Conservation (phyloP, 2,888 invertebrate genomes). For the Meteorus colon region DNA sequence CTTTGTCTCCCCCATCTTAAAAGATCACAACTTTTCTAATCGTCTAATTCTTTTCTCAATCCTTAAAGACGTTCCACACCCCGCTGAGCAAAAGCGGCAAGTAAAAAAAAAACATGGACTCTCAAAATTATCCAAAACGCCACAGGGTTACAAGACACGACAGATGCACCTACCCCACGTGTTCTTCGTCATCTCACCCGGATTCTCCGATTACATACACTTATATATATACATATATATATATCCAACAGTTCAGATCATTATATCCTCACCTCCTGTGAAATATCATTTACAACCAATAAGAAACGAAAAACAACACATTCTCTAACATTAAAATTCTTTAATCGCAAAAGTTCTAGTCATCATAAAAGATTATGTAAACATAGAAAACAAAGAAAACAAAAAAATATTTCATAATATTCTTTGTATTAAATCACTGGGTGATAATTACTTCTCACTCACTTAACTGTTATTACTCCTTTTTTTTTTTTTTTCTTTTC, state of each 20-base stretch:
- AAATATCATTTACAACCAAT: background rate
- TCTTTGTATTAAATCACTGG: background rate
- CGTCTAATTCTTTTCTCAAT: too few relatives aligned
- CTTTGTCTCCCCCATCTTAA: too few relatives aligned
- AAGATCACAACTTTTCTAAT: too few relatives aligned
- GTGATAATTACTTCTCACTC: background rate
- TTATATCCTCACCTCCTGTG: background rate
- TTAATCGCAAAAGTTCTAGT: background rate
- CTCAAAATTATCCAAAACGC: slow-evolving; percentile 30
- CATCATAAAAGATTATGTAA: background rate
- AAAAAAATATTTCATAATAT: background rate
- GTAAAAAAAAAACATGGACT: background rate
- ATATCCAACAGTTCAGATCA: background rate
- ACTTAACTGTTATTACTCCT: background rate
- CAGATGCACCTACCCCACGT: slow-evolving; percentile 38
- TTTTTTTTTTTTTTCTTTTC: background rate
- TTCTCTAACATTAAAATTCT: background rate
- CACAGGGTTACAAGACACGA: slow-evolving; percentile 35
- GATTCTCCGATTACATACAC: slow-evolving; percentile 9
- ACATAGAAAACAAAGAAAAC: background rate
- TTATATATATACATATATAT: background rate
- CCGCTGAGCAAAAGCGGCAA: background rate
- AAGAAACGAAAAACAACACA: background rate
- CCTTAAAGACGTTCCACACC: background rate
- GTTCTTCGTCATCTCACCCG: slow-evolving; percentile 1